Evolutionary conservation across 2,888 invertebrate species (phyloP), one percentile per base, ranked within the genome.

Genomic region (Acrobasis suavella): DNA sequence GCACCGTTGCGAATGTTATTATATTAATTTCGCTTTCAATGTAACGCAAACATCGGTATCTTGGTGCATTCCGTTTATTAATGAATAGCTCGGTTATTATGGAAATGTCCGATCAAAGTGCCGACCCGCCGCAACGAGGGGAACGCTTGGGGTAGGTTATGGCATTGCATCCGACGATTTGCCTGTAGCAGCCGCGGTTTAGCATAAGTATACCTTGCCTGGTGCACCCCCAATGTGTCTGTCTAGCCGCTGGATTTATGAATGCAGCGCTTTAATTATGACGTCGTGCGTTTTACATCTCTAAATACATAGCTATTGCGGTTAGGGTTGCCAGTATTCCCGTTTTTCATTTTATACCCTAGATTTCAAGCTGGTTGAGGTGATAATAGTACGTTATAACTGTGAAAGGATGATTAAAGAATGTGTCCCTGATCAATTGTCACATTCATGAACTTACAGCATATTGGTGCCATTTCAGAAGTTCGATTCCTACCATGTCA

Each of bases 141-240:
- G 88, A 86, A 82, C 75, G 80, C 82, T 87, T 87, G 84, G 85
- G 87, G 89, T 87, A 89, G 90, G 89, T 84, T 89, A 87, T 88
- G 87, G 89, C 77, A 83, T 84, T 90, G 90, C 89, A 90, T 84
- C 85, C 83, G 83, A 83, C 82, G 81, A 81, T 82, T 78, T 83
- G 80, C 81, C 82, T 77, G 81, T 80, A 87, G 89, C 88, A 87
- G 83, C 85, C 87, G 87, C 82, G 88, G 86, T 83, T 84, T 83
- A 85, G 84, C 85, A 87, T 85, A 87, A 88, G 80, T 86, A 86
- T 81, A 86, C 80, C 77, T 76, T 71, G 73, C 78, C 72, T 82
- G 81, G 76, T 80, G 77, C 80, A 77, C 74, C 78, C 79, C 77
- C 79, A 79, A 81, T 83, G 82, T 87, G 85, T 85, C 85, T 87